These are phyloP conservation scores for Balearica regulorum DNA, from an alignment of 2,797 vertebrate genomes.

Conservation along the genomic window DNA sequence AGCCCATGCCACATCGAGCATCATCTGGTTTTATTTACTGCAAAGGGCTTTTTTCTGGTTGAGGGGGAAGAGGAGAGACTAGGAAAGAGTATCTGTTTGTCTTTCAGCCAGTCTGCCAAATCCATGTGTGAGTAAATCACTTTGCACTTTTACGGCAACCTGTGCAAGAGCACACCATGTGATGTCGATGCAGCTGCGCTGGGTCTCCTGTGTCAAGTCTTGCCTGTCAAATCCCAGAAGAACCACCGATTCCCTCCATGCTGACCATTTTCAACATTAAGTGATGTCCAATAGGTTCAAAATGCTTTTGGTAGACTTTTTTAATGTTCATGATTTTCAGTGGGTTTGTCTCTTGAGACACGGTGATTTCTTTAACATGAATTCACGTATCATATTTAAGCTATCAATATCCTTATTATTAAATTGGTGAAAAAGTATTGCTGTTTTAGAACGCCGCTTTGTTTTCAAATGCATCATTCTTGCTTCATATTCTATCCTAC, in stretches of 20 bases:
- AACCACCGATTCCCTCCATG: not conserved
- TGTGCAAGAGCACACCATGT: not conserved
- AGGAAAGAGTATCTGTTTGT: not conserved
- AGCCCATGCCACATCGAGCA: not conserved
- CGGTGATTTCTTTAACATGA: not conserved
- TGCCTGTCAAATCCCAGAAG: not conserved
- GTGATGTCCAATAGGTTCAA: not conserved
- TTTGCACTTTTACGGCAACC: not conserved
- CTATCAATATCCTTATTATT: not conserved
- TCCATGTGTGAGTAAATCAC: not conserved
- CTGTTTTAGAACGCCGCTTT: not conserved
- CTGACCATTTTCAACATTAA: not conserved
- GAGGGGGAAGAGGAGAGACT: not conserved
- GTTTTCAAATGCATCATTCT: not conserved
- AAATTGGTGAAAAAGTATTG: not conserved
- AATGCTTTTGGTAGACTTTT: not conserved
- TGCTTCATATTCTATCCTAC: not conserved
- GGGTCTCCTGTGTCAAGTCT: not conserved
- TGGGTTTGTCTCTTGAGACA: not conserved
- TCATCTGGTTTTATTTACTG: not conserved
- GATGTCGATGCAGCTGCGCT: not conserved
- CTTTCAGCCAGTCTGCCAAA: not conserved
- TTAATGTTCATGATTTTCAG: not conserved
- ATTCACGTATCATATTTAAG: not conserved
- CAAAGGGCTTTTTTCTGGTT: not conserved